Evolutionary conservation across 2,797 vertebrate species (phyloP), one percentile per base, ranked within the genome.

Genomic region (Eospalax fontanierii): DNA sequence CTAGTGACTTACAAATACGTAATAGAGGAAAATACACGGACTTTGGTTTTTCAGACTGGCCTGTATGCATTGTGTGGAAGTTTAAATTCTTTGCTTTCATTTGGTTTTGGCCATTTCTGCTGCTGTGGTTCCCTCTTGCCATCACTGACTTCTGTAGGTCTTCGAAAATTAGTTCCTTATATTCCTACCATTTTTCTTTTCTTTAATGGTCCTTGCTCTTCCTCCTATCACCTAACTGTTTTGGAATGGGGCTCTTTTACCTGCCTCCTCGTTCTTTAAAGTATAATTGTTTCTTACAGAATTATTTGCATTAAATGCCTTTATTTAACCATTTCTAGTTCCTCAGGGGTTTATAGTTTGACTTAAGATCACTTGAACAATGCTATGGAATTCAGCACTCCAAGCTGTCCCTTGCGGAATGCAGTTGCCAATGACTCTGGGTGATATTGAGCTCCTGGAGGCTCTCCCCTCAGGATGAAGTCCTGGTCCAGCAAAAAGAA

Each of bases 251-350:
- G 14, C 5, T 50, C 26, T 95, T 63, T 16, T 28, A 38, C 68
- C 54, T 86, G 26, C 30, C 18, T 94, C 63, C 46, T 7, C 11
- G 2, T 54, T 89, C n/a, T 93, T 89, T 83, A 15, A 4, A 14
- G 1, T 26, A n/a, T 94, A 19, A 82, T 87, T 87, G 22, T 85
- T 90, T 79, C 74, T 88, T 81, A 59, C 63, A 70, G 61, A 94
- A 8, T 50, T 2, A 11, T 73, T 93, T 82, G 43, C 35, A 4
- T 78, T 65, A 68, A 96, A 94, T 68, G 19, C 59, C 30, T 70
- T 88, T 92, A 71, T 88, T 84, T 68, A 81, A 4, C 4, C 76
- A 2, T 38, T 24, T 68, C 18, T 66, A 22, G 3, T 73, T 86
- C 80, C 1, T 81, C 16, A 26, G 26, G 33, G 33, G 9, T 73